phyloP scores from a whole-genome alignment of 2,888 invertebrate species.

The Polylopha cassiicola region DNA sequence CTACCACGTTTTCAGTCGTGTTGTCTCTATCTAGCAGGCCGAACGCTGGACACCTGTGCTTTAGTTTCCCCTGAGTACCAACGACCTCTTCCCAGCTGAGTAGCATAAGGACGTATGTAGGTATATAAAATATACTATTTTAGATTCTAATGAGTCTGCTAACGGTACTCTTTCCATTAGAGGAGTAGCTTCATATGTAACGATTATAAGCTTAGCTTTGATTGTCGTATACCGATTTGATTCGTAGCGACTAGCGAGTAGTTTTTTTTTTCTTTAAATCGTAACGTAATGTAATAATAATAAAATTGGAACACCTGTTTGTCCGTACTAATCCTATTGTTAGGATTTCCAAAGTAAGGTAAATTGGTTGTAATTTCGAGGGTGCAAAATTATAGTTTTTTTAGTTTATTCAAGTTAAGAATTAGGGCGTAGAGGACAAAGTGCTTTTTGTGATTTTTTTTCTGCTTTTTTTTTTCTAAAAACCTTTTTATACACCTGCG shows the following conservation, averaged over 20 bases:
- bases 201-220: constrained; percentile 68
- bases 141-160: constrained; percentile 32
- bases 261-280: constrained; percentile 51
- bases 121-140: constrained; percentile 34
- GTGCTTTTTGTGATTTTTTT: constrained; percentile 7
- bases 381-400: constrained; percentile 44
- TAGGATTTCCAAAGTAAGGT: constrained; percentile 43
- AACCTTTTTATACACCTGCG: constrained; percentile 12
- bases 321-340: constrained; percentile 60
- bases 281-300: constrained; percentile 73
- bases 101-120: constrained; percentile 48
- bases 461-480: neutral
- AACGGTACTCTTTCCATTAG: constrained; percentile 37
- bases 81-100: constrained; percentile 64
- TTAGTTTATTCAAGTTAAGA: constrained; percentile 9
- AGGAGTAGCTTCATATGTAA: constrained; percentile 48
- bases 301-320: constrained; percentile 68
- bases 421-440: constrained; percentile 9
- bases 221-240: constrained; percentile 77
- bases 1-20: constrained; percentile 35
- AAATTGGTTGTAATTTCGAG: constrained; percentile 43
- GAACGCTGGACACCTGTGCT: constrained; percentile 78
- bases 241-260: constrained; percentile 61
- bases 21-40: constrained; percentile 54
- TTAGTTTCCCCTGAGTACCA: constrained; percentile 77